Evolutionary conservation across 2,797 vertebrate genomes (phyloP).

Genomic region (Eulemur mongoz): DNA sequence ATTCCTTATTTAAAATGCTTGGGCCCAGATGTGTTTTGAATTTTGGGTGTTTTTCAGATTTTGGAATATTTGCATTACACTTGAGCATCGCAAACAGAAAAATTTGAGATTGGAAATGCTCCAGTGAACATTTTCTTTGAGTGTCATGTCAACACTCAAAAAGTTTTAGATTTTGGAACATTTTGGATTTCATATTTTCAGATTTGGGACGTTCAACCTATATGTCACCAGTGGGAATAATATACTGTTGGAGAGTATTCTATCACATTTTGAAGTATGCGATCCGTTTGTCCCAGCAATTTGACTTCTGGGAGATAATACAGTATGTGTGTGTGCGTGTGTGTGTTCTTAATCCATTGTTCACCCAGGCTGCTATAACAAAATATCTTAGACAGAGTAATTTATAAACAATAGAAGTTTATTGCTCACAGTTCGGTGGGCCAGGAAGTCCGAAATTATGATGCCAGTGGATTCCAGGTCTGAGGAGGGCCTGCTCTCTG

Average conservation of each 20-base stretch:
- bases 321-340: too few relatives aligned
- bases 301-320: not conserved
- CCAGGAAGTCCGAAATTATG: not conserved
- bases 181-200: too few relatives aligned
- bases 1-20: not conserved
- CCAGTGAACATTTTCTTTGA: not conserved
- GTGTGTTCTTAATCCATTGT: not conserved
- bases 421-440: not conserved
- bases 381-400: not conserved
- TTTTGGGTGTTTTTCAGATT: not conserved
- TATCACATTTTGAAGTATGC: not conserved
- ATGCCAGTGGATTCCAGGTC: not conserved
- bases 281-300: not conserved
- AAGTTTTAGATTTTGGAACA: not conserved
- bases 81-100: not conserved
- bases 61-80: not conserved
- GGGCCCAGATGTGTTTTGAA: not conserved
- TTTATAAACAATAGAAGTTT: not conserved
- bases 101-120: not conserved
- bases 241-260: not conserved
- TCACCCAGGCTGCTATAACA: not conserved
- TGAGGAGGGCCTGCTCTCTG: not conserved
- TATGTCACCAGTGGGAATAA: not conserved
- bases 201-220: not conserved
- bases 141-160: not conserved